Conservation (phyloP, 2,113 vertebrate species). For the Halichoeres trimaculatus region DNA sequence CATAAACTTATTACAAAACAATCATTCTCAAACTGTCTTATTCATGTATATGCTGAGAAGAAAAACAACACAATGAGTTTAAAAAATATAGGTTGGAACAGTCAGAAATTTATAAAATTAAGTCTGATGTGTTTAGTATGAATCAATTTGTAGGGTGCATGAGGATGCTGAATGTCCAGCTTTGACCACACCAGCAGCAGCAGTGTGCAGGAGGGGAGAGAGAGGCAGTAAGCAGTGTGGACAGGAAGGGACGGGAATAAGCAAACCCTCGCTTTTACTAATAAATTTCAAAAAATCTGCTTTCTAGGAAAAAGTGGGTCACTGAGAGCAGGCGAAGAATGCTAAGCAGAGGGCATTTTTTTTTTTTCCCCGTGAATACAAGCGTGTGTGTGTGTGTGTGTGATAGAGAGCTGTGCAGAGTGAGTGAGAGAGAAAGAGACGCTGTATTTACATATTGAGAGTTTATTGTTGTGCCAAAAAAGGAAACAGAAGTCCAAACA, state of each 20-base stretch:
- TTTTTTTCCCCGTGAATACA: background rate
- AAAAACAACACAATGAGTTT: background rate
- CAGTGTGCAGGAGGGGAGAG: background rate
- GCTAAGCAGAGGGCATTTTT: conserved; percentile 40
- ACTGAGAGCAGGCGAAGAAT: conserved; percentile 48
- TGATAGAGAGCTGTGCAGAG: background rate
- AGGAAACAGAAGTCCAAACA: background rate
- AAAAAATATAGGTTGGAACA: conserved; percentile 1
- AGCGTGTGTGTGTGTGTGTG: conserved; percentile 28
- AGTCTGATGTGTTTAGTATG: conserved; percentile 5
- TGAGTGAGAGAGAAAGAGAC: background rate
- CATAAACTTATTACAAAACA: too few relatives aligned
- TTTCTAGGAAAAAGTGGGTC: conserved; percentile 71
- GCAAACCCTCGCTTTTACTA: conserved; percentile 43
- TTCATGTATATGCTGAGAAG: too few relatives aligned
- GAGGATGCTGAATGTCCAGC: conserved; percentile 20
- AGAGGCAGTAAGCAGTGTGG: conserved; percentile 4
- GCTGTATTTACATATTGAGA: conserved; percentile 21
- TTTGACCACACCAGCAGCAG: conserved; percentile 5
- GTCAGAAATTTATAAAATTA: conserved; percentile 19
- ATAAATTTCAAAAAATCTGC: conserved; percentile 52
- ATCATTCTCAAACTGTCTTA: too few relatives aligned
- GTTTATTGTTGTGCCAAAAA: conserved; percentile 5
- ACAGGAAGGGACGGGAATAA: conserved; percentile 38
- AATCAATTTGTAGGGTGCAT: conserved; percentile 27